phyloP scores from a whole-genome alignment of 2,797 vertebrate species.

The Acridotheres tristis region DNA sequence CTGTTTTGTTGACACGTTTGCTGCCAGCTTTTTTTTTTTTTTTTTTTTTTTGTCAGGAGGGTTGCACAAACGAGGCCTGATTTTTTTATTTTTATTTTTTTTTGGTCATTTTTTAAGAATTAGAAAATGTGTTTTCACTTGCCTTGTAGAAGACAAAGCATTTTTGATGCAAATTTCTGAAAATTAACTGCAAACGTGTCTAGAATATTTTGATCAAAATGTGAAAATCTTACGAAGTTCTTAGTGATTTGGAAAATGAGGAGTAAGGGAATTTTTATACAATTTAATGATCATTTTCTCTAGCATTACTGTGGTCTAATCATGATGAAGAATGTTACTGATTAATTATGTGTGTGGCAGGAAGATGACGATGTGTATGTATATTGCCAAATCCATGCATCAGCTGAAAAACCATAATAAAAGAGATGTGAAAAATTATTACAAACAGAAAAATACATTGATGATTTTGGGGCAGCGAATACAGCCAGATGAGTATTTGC shows the following conservation, averaged over 20 bases:
- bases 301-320: background rate
- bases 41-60: background rate
- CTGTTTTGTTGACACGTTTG: background rate
- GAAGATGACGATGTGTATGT: background rate
- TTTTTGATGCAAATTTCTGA: background rate
- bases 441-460: rapidly evolving
- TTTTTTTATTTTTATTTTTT: background rate
- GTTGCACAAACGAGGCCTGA: background rate
- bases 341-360: background rate
- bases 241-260: background rate
- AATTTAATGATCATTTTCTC: background rate
- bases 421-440: background rate
- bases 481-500: background rate
- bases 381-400: background rate
- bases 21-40: background rate
- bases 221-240: background rate
- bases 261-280: background rate
- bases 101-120: background rate
- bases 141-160: background rate
- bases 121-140: background rate
- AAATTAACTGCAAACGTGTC: background rate
- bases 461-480: background rate
- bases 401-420: background rate
- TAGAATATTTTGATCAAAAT: background rate
- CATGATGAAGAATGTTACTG: background rate